Conservation (phyloP, 2,888 invertebrate genomes). For the Tenthredo livida region DNA sequence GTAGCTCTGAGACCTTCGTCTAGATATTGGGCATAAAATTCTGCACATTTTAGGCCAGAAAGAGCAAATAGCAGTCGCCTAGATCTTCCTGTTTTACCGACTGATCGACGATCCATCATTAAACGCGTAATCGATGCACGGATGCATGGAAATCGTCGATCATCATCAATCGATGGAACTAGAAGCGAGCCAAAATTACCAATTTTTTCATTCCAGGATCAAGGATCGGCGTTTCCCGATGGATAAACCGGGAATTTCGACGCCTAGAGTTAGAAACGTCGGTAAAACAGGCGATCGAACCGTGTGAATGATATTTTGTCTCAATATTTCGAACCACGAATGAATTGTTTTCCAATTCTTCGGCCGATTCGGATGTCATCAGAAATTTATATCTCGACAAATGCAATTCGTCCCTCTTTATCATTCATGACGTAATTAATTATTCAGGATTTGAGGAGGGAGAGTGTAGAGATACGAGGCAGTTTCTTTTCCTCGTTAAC, state of each 20-base stretch:
- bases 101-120: neutral
- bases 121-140: neutral
- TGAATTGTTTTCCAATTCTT: neutral
- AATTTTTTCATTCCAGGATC: neutral
- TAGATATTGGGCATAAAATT: neutral
- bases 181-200: neutral
- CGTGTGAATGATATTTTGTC: too few species aligned
- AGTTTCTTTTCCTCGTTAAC: constrained; percentile 26
- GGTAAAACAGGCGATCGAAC: neutral
- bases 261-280: neutral
- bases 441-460: neutral
- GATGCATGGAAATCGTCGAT: neutral
- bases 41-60: neutral
- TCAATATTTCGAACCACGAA: neutral
- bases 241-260: neutral
- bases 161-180: neutral
- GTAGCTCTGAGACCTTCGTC: neutral
- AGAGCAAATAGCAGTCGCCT: neutral
- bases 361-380: neutral
- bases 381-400: neutral
- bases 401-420: neutral
- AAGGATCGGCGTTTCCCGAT: neutral
- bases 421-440: neutral
- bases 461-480: neutral
- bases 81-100: neutral